Evolutionary conservation across 2,113 vertebrate species (phyloP).

Genomic region (Stegastes partitus): DNA sequence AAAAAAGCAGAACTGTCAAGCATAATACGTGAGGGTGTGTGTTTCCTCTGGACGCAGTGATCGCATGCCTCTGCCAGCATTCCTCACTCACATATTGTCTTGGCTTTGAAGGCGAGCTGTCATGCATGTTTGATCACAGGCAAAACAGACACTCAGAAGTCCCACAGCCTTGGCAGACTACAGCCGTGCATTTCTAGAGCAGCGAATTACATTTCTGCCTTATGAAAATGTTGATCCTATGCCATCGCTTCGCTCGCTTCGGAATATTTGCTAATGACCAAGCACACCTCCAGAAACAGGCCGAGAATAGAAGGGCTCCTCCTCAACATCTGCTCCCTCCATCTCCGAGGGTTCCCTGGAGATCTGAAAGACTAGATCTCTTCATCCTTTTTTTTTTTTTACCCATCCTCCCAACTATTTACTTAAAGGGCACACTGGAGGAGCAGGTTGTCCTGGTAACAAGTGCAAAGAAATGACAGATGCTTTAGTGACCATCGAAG

Average conservation of each 20-base stretch:
- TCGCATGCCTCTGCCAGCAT: slow-evolving; percentile 54
- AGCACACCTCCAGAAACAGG: slow-evolving; percentile 64
- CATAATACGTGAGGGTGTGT: slow-evolving; percentile 41
- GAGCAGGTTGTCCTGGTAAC: slow-evolving; percentile 66
- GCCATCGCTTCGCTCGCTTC: slow-evolving; percentile 43
- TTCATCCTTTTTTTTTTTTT: slow-evolving; percentile 35
- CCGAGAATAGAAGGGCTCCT: slow-evolving; percentile 56
- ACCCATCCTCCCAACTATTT: slow-evolving; percentile 48
- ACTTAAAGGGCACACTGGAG: slow-evolving; percentile 50
- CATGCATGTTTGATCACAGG: slow-evolving; percentile 83
- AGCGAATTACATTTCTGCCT: slow-evolving; percentile 50
- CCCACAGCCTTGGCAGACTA: slow-evolving; percentile 62
- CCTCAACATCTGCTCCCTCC: slow-evolving; percentile 64
- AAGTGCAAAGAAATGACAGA: slow-evolving; percentile 54
- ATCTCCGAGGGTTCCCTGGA: slow-evolving; percentile 43
- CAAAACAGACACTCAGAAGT: slow-evolving; percentile 66
- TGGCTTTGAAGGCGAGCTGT: slow-evolving; percentile 80
- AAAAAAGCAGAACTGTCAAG: slow-evolving; percentile 51
- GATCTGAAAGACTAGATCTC: slow-evolving; percentile 47
- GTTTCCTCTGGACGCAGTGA: slow-evolving; percentile 59
- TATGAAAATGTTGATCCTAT: slow-evolving; percentile 56
- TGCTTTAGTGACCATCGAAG: not conserved
- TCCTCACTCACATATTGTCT: slow-evolving; percentile 68
- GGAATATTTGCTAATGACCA: slow-evolving; percentile 71
- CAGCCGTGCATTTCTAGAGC: slow-evolving; percentile 43